Conservation (phyloP, 2,888 invertebrate species). For the Leucania comma region DNA sequence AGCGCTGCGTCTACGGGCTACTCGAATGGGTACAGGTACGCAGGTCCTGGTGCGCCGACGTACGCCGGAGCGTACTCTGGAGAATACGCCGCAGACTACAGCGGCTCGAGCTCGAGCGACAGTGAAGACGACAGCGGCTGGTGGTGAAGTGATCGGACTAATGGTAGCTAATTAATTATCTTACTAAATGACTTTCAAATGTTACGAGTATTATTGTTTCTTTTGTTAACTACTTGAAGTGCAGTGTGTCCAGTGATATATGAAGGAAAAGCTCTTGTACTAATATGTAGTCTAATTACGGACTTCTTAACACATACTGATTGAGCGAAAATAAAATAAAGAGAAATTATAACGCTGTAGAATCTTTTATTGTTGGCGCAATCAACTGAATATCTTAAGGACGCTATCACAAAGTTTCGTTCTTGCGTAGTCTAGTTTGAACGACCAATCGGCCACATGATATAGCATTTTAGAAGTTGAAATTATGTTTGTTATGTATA, state of each 20-base stretch:
- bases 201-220: constrained; percentile 3
- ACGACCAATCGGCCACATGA: too few species aligned
- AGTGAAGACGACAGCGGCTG: constrained; percentile 19
- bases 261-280: background rate
- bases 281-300: too few species aligned
- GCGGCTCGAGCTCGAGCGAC: background rate
- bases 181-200: constrained; percentile 6
- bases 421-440: too few species aligned
- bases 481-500: too few species aligned
- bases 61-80: constrained; percentile 38
- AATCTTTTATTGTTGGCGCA: background rate
- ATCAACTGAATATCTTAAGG: background rate
- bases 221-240: background rate
- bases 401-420: too few species aligned
- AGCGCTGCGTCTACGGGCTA: constrained; percentile 7
- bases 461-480: too few species aligned
- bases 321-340: constrained; percentile 29
- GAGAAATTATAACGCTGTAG: background rate
- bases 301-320: background rate
- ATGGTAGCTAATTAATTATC: constrained; percentile 4
- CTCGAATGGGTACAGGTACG: constrained; percentile 25
- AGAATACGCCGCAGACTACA: constrained; percentile 15
- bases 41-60: background rate
- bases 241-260: background rate
- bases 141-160: constrained; percentile 33